Evolutionary conservation across 1,140 invertebrate species (phyloP).

Genomic region (Rhizoglyphus robini): DNA sequence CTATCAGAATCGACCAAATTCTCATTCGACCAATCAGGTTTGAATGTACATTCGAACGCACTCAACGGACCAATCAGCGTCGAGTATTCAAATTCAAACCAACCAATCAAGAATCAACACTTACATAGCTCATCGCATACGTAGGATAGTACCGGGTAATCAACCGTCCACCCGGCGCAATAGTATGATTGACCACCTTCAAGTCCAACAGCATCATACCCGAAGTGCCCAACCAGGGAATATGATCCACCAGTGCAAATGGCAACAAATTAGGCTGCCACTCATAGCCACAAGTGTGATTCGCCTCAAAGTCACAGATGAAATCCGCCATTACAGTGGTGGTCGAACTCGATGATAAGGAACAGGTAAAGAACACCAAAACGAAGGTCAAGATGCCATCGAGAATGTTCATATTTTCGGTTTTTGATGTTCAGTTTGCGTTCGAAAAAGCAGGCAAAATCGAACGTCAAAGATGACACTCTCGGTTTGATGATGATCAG

Average conservation of each 20-base stretch:
- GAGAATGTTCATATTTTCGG: too few species aligned
- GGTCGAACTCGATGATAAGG: not conserved
- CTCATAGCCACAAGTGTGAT: constrained; percentile 9
- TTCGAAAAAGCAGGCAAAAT: not conserved
- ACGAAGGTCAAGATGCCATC: too few species aligned
- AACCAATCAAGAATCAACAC: not conserved
- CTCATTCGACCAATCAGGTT: too few species aligned
- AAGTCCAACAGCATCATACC: constrained; percentile 9
- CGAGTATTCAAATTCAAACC: not conserved
- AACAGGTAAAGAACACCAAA: too few species aligned
- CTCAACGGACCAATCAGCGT: not conserved
- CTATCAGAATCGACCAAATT: too few species aligned
- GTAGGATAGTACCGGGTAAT: not conserved
- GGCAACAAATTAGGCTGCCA: not conserved
- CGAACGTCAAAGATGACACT: not conserved
- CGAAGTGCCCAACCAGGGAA: not conserved
- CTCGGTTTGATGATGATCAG: not conserved
- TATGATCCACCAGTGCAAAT: not conserved
- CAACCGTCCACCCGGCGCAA: not conserved
- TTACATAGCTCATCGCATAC: not conserved
- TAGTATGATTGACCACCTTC: not conserved
- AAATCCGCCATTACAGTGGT: not conserved
- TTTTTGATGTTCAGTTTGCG: too few species aligned
- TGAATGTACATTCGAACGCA: too few species aligned
- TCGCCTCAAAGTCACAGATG: not conserved